Percentiles rank a stretch among this genome's conserved stretches.
Evolutionary conservation across 1,140 invertebrate species (phyloP).

Genomic region (Drosophila truncata): DNA sequence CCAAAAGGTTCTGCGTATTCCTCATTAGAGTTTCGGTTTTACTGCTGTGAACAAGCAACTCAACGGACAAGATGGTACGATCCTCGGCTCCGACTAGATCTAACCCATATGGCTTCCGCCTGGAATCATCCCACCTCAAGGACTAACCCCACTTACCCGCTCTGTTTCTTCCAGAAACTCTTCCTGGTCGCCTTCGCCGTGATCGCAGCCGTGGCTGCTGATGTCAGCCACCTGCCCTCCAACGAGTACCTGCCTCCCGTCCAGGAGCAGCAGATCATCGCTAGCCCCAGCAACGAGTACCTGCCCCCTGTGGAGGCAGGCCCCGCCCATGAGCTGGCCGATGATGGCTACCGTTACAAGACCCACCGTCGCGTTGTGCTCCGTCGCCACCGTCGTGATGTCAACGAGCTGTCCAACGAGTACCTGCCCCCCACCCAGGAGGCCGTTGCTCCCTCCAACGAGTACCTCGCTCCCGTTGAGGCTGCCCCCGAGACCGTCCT

Average conservation of each 20-base stretch:
- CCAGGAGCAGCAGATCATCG: constrained; percentile 53
- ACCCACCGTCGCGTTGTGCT: constrained; percentile 63
- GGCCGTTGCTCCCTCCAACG: constrained; percentile 42
- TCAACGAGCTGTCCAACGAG: constrained; percentile 64
- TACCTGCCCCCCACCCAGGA: constrained; percentile 58
- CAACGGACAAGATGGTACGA: constrained; percentile 77
- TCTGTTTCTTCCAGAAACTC: constrained; percentile 70
- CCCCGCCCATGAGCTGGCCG: constrained; percentile 57
- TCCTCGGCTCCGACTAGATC: background rate
- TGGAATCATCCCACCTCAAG: constrained; percentile 19
- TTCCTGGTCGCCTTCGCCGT: constrained; percentile 79
- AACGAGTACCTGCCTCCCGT: constrained; percentile 74
- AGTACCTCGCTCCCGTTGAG: constrained; percentile 52
- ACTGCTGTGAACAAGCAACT: constrained; percentile 79
- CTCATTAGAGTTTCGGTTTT: constrained; percentile 82
- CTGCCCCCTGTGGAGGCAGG: constrained; percentile 46
- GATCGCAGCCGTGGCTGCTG: constrained; percentile 76
- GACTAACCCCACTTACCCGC: constrained; percentile 35
- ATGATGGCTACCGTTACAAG: constrained; percentile 76
- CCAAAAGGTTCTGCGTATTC: constrained; percentile 83
- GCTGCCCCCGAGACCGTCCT: constrained; percentile 49
- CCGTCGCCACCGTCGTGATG: constrained; percentile 75
- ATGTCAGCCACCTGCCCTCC: constrained; percentile 81
- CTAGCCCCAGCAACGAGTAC: constrained; percentile 63
- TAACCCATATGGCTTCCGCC: background rate